Conservation (phyloP, 30 jellyfish, hydroid and myxozoan species). For the Sanderia malayensis region DNA sequence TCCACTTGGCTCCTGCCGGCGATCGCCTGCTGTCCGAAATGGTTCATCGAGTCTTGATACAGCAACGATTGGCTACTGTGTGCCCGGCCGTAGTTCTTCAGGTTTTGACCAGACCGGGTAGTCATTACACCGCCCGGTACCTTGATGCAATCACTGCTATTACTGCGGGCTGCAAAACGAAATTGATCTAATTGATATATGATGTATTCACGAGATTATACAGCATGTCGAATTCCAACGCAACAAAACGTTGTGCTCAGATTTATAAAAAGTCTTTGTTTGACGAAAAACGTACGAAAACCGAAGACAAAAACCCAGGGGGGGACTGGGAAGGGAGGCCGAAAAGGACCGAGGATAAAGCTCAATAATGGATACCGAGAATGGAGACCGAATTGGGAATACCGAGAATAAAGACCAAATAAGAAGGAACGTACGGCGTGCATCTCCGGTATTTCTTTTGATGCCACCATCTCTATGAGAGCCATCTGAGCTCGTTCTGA, state of each 20-base stretch:
- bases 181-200: no score
- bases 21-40: slow-evolving; percentile 23
- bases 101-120: slow-evolving; percentile 15
- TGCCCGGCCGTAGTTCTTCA: slow-evolving; percentile 47
- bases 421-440: neutral
- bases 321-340: no score
- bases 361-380: no score
- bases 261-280: no score
- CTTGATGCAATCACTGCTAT: slow-evolving; percentile 57
- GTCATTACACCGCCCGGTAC: slow-evolving; percentile 53
- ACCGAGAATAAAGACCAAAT: no score
- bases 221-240: no score
- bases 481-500: neutral
- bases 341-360: no score
- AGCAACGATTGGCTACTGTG: slow-evolving; percentile 48
- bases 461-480: neutral
- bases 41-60: slow-evolving; percentile 30
- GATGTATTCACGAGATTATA: no score
- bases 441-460: neutral
- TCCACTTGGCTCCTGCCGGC: slow-evolving; percentile 38
- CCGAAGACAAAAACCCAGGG: no score
- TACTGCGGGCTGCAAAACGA: slow-evolving; percentile 41
- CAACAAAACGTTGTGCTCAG: no score
- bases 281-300: no score
- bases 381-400: no score